phyloP scores from a whole-genome alignment of 1,140 invertebrate genomes.

The Amyelois transitella region DNA sequence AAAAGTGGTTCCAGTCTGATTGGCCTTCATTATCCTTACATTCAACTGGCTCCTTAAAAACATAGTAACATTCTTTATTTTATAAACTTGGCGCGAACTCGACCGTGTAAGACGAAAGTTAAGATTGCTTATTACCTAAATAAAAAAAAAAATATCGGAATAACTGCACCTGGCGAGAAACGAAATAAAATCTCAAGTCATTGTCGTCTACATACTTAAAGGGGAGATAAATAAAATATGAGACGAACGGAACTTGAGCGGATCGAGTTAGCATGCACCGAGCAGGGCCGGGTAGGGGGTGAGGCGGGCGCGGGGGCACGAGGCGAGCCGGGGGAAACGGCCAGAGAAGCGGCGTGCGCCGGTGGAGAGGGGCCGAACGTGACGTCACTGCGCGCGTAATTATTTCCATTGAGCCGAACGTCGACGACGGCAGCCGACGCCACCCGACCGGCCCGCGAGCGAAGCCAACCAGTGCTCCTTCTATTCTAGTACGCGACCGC shows the following conservation, averaged over 20 bases:
- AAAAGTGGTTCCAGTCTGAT: no score
- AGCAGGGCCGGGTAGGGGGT: background rate
- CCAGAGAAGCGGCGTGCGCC: slow-evolving; percentile 33
- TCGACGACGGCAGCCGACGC: slow-evolving; percentile 37
- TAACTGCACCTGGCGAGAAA: no score
- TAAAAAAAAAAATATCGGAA: no score
- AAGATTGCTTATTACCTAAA: no score
- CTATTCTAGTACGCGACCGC: slow-evolving; percentile 61
- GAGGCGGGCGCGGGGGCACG: slow-evolving; percentile 19
- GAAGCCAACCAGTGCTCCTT: slow-evolving; percentile 55
- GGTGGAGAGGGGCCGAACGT: slow-evolving; percentile 18
- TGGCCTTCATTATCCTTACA: no score
- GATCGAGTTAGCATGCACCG: background rate
- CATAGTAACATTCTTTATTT: no score
- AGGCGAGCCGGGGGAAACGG: slow-evolving; percentile 17
- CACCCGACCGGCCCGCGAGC: slow-evolving; percentile 41
- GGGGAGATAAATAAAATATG: background rate
- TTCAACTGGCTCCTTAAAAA: no score
- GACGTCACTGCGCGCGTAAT: slow-evolving; percentile 35
- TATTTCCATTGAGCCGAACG: slow-evolving; percentile 49
- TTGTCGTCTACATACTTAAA: background rate
- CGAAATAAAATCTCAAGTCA: background rate
- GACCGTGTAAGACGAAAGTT: no score
- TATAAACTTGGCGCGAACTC: no score
- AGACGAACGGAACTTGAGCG: background rate